Base-by-base conservation (phyloP, 1,140 invertebrate species). In the Oncopodura yosiiana region DNA sequence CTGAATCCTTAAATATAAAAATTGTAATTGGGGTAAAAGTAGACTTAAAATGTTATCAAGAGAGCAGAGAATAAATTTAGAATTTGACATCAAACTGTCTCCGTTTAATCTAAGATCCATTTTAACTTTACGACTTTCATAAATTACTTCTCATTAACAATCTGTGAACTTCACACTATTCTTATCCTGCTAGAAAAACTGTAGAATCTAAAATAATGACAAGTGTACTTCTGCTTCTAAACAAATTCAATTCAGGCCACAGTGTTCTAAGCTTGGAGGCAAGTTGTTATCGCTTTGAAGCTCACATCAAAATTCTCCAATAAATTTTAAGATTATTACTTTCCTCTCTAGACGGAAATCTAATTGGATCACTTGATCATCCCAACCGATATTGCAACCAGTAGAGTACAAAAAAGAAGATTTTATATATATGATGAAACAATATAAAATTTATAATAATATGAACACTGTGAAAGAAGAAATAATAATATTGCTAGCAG, bases 141-240 rank as follows among this genome's bases (percentile, higher is more conserved):
- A 60, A 60, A 60, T 60, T 60, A 60, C 43, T 34, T 14, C 58
- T 60, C 58, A 60, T 60, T 60, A 59, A 59, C 54, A 59, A 50
- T 44, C 46, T 46, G 38, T 14, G 12, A n/a, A 8, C 38, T 41
- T 14, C 38, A 41, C 8, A 41, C 38, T n/a, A n/a, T 41, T 12
- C 19, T 8, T 19, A n/a, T 19, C 19, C 36, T 12, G 45, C 30
- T 46, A 21, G 16, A 46, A 32, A n/a, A 8, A 32, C 30, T 9
- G 19, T 32, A 32, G 27, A 32, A 16, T 19, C 27, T 30, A 18
- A 14, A 27, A 32, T 27, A 32, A 18, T 32, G 27, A 29, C 41
- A 42, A 24, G 14, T 12, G 18, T 32, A 34, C 37, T 49, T 36
- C 37, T 38, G 32, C 36, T 52, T 41, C 50, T 24, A n/a, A n/a